Percentiles rank a stretch among this genome's conserved stretches.
These are phyloP conservation scores for Catocala sponsa DNA, from an alignment of 2,888 invertebrate species.

Conservation along the genomic window DNA sequence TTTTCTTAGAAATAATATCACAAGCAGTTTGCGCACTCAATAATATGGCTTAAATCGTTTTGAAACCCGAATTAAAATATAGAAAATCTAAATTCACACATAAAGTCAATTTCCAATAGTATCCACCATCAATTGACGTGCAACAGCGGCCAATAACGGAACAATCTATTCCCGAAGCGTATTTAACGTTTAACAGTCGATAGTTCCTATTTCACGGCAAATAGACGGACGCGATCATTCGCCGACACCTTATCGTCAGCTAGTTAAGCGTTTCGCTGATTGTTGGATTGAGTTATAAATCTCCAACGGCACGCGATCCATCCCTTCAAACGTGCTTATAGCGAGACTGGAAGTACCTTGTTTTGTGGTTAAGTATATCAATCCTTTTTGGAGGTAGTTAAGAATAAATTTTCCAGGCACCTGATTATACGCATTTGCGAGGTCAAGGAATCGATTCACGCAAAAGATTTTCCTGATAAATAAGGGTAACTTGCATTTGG, in stretches of 20 bases:
- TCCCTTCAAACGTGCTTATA: conserved; percentile 62
- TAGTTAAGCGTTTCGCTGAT: conserved; percentile 86
- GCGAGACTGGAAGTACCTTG: conserved; percentile 53
- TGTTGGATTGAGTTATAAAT: conserved; percentile 86
- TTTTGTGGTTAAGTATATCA: conserved; percentile 18
- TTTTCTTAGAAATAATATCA: no score
- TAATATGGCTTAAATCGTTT: no score
- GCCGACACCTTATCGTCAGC: conserved; percentile 83
- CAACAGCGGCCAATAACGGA: conserved; percentile 34
- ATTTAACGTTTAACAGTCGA: conserved; percentile 48
- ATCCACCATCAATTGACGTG: conserved; percentile 18
- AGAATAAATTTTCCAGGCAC: neutral
- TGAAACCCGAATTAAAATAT: neutral
- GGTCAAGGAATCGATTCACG: no score
- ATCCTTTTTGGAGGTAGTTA: neutral
- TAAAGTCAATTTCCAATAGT: conserved; percentile 14
- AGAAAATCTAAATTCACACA: neutral
- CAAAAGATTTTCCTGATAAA: no score
- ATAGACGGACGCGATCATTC: conserved; percentile 76
- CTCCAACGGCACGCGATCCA: conserved; percentile 81
- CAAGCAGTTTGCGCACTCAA: no score
- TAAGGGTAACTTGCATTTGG: no score
- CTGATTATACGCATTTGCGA: no score
- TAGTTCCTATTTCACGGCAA: conserved; percentile 56
- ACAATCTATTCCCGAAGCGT: conserved; percentile 45